A percentile compares a stretch with the other conserved stretches of the same genome.
These are phyloP conservation scores for Linyphia triangularis DNA, from an alignment of 2,888 invertebrate species.

Conservation along the genomic window DNA sequence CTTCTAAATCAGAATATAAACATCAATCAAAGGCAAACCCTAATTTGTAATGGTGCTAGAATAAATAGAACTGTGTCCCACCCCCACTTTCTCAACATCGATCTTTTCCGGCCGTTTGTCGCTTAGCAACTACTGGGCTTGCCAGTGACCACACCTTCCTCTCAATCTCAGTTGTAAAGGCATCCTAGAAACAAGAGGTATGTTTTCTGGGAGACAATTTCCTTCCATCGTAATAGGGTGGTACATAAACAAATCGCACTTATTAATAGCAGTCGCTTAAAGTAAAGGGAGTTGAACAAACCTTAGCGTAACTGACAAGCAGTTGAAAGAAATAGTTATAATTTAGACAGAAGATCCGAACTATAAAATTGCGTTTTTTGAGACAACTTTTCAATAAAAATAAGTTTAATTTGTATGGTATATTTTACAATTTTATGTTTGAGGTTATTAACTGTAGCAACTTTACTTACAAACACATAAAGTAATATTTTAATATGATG, in stretches of 20 bases:
- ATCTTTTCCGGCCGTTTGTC: constrained; percentile 10
- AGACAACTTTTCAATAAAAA: too few relatives aligned
- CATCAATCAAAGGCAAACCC: constrained; percentile 3
- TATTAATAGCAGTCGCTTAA: neutral
- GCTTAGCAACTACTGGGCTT: constrained; percentile 49
- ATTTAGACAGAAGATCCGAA: too few relatives aligned
- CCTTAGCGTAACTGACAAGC: neutral
- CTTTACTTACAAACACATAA: too few relatives aligned
- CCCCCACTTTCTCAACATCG: constrained; percentile 11
- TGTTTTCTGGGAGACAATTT: neutral
- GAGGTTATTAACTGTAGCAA: too few relatives aligned
- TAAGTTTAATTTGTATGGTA: too few relatives aligned
- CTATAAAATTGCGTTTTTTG: too few relatives aligned
- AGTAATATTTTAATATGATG: too few relatives aligned
- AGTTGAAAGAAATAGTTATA: neutral
- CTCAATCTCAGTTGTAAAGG: constrained; percentile 19
- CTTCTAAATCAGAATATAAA: constrained; percentile 10
- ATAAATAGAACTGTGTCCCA: constrained; percentile 40
- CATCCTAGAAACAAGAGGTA: neutral
- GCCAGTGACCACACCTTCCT: constrained; percentile 56
- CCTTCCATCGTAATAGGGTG: neutral
- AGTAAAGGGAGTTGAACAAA: constrained; percentile 1
- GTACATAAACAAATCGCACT: neutral
- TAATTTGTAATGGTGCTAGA: constrained; percentile 7
- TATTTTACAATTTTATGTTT: too few relatives aligned